Percentiles rank a stretch among this genome's conserved stretches.
phyloP scores from a whole-genome alignment of 2,797 vertebrate genomes.

The Siniperca scherzeri region DNA sequence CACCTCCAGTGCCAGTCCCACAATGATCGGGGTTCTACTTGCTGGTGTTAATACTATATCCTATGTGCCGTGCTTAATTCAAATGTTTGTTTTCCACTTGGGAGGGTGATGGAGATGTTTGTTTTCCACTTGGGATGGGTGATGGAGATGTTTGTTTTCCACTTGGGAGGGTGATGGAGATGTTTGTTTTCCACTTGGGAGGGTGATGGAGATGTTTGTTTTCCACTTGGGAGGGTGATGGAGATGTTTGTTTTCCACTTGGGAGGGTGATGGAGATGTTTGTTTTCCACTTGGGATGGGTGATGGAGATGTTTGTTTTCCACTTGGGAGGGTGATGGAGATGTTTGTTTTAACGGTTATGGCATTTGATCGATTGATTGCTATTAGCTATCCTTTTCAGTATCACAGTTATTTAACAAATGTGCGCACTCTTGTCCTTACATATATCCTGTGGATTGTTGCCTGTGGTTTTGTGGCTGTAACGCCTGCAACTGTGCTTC shows the following conservation, averaged over 20 bases:
- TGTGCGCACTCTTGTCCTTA: neutral
- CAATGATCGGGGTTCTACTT: constrained; percentile 52
- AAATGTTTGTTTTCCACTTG: constrained; percentile 25
- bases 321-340: too few species aligned
- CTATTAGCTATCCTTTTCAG: constrained; percentile 37
- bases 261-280: too few species aligned
- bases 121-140: too few species aligned
- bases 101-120: constrained; percentile 22
- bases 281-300: neutral
- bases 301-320: constrained; percentile 47
- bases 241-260: too few species aligned
- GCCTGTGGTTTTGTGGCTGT: neutral
- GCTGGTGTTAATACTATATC: constrained; percentile 30
- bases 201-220: too few species aligned
- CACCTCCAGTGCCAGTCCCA: constrained; percentile 47
- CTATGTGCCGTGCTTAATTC: constrained; percentile 19
- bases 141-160: too few species aligned
- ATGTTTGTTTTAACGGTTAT: constrained; percentile 38
- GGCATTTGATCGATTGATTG: constrained; percentile 49
- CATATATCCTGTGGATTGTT: neutral
- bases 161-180: too few species aligned
- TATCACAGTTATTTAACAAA: constrained; percentile 48
- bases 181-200: too few species aligned
- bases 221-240: too few species aligned
- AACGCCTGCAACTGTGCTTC: constrained; percentile 19